Base-by-base conservation (phyloP, 2,797 vertebrate species). In the Arctocebus calabarensis region DNA sequence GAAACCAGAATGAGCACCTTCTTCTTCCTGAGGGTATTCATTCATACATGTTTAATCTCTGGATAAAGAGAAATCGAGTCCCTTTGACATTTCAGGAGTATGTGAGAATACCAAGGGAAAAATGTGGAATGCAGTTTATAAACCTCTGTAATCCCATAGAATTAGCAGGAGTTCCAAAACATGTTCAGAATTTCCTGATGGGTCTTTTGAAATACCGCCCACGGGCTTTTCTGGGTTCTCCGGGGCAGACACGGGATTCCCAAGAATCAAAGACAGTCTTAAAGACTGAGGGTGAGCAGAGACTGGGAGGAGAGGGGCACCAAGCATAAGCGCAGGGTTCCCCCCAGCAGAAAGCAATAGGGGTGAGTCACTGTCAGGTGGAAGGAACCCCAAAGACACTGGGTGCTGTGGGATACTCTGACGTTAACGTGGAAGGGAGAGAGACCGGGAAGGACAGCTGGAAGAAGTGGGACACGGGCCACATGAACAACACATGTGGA, bases 151-250 rank as follows among this genome's bases (percentile, higher is more conserved):
- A 97, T 95, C 93, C 86, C 66, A 55, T 0, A 93, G 96, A 96
- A 89, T 93, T 88, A 91, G 88, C 8, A 34, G 13, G 52, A 91
- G 43, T 86, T 93, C 79, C 91, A 81, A 96, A 92, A 88, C 95
- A 95, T 27, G 93, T 37, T 68, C 93, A 96, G 94, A 97, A 96
- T 96, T 97, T 96, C 97, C 95, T 84, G 87, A 81, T n/a, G 70
- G 78, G 78, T 84, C 91, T 95, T 96, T 87, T 95, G 94, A 97
- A 97, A 96, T 77, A 61, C 7, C 29, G 95, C 88, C 91, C 82
- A 43, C 37, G 70, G 85, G 64, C 43, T 86, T 92, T 92, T 68
- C 88, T 74, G 4, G 20, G 62, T 68, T 93, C 66, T 85, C 88
- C 23, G 20, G 0, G 5, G 87, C 84, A 86, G 86, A 74, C 55